phyloP scores from a whole-genome alignment of 1,140 invertebrate species.

The Cherax destructor region DNA sequence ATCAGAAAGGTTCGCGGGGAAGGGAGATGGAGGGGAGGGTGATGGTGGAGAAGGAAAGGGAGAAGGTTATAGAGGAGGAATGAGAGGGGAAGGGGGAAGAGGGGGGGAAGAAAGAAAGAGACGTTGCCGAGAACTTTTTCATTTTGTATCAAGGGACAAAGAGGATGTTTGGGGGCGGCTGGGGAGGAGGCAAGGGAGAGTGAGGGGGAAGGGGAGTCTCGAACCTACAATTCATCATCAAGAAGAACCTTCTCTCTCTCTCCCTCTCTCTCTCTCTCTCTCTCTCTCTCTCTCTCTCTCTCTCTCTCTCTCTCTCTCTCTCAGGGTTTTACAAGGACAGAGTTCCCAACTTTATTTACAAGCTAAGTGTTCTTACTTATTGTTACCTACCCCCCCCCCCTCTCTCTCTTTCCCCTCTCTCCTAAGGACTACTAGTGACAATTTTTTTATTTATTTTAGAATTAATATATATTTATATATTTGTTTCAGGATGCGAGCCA shows the following conservation, averaged over 20 bases:
- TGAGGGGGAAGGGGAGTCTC: neutral
- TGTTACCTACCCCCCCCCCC: too few species aligned
- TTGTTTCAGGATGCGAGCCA: too few species aligned
- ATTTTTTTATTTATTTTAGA: too few species aligned
- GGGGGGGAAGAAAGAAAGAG: neutral
- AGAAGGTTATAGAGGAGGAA: neutral
- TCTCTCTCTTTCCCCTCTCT: too few species aligned
- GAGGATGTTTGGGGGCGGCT: neutral
- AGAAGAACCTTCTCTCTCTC: neutral
- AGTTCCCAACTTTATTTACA: too few species aligned
- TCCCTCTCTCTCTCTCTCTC: neutral
- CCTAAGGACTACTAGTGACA: too few species aligned
- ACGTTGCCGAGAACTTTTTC: conserved; percentile 31
- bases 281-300: neutral
- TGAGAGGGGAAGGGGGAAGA: too few species aligned
- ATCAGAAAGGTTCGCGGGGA: too few species aligned
- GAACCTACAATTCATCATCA: conserved; percentile 34
- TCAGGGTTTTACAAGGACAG: too few species aligned
- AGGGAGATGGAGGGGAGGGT: neutral
- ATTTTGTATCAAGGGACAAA: conserved; percentile 11
- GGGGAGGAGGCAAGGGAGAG: neutral
- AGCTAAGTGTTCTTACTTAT: too few species aligned
- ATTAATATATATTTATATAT: too few species aligned
- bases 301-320: neutral
- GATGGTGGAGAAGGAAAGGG: neutral